phyloP scores from a whole-genome alignment of 2,888 invertebrate species.

The Oxytorus armatus region DNA sequence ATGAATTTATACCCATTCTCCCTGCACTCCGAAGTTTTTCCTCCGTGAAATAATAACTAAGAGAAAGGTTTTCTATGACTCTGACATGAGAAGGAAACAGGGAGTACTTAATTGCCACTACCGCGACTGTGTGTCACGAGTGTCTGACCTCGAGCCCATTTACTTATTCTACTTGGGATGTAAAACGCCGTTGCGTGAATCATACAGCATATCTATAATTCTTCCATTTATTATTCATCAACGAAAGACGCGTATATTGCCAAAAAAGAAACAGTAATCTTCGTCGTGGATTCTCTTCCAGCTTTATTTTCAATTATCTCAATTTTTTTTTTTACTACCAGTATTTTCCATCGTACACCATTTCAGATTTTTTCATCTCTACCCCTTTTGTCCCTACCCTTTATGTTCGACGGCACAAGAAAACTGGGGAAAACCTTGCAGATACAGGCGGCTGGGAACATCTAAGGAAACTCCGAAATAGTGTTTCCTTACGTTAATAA shows the following conservation, averaged over 20 bases:
- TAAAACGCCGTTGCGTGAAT: neutral
- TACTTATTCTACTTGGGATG: constrained; percentile 38
- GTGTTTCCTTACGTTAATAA: too few relatives aligned
- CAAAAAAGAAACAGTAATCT: constrained; percentile 1
- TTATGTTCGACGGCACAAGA: constrained; percentile 16
- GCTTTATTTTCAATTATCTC: constrained; percentile 20
- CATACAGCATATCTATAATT: neutral
- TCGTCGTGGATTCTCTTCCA: neutral
- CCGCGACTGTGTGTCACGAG: constrained; percentile 7
- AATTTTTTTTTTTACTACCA: too few relatives aligned
- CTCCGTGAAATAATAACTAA: constrained; percentile 1
- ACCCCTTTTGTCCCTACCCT: neutral
- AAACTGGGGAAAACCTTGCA: too few relatives aligned
- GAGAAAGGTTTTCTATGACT: constrained; percentile 27
- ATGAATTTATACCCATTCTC: neutral
- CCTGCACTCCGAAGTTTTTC: neutral
- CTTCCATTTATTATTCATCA: too few relatives aligned
- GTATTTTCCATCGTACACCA: neutral
- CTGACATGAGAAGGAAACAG: constrained; percentile 3
- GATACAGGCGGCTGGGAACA: too few relatives aligned
- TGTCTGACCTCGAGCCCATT: constrained; percentile 43
- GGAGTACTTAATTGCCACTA: constrained; percentile 44
- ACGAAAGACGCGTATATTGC: neutral
- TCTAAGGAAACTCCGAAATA: too few relatives aligned
- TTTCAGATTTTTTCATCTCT: constrained; percentile 3